Percentiles rank a stretch among this genome's conserved stretches.
phyloP scores from a whole-genome alignment of 2,888 invertebrate genomes.

The Rhynchonema sp. region DNA sequence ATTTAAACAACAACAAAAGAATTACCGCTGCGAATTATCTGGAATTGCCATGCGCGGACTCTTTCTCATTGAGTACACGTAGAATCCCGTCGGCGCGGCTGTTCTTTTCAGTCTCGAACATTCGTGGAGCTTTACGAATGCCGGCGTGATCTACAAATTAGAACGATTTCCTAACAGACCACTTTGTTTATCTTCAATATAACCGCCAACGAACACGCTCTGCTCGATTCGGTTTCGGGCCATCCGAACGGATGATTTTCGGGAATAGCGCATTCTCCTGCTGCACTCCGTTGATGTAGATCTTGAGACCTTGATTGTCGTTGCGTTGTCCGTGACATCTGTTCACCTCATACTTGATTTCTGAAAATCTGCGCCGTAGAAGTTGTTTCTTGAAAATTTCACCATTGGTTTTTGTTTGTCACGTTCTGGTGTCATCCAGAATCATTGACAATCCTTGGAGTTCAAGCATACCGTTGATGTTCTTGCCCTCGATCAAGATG shows the following conservation, averaged over 20 bases:
- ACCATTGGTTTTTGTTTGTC: too few relatives aligned
- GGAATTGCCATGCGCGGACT: too few relatives aligned
- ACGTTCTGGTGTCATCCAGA: too few relatives aligned
- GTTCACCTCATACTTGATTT: background rate
- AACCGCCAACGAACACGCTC: background rate
- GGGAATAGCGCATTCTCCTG: background rate
- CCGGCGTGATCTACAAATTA: too few relatives aligned
- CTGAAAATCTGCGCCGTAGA: background rate
- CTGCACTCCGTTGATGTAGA: background rate
- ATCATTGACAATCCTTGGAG: too few relatives aligned
- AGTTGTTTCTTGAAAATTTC: too few relatives aligned
- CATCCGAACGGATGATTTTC: background rate
- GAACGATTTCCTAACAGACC: too few relatives aligned
- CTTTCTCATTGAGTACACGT: too few relatives aligned
- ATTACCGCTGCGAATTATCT: too few relatives aligned
- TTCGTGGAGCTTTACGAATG: background rate
- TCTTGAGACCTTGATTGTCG: background rate
- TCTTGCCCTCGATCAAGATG: too few relatives aligned
- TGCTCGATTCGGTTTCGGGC: background rate
- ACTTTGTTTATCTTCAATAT: background rate
- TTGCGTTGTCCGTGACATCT: background rate
- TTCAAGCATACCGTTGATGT: too few relatives aligned
- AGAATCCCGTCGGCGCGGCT: background rate
- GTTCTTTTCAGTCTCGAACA: background rate
- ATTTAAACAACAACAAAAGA: too few relatives aligned